Evolutionary conservation across 2,113 vertebrate species (phyloP).

Genomic region (Nannospalax galili): DNA sequence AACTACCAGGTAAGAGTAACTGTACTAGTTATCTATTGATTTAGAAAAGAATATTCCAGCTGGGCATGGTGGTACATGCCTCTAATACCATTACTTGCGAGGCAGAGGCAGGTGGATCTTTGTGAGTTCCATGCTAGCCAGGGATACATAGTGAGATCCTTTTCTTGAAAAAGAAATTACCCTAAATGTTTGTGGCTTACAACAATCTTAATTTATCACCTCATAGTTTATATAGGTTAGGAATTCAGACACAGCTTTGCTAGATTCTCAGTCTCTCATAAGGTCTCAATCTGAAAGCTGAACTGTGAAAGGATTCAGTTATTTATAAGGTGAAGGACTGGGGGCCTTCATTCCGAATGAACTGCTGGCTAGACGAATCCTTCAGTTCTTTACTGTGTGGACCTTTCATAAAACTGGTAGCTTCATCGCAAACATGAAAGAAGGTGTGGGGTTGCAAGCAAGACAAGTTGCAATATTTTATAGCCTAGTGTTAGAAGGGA

Average conservation of each 20-base stretch:
- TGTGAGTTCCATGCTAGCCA: too few relatives aligned
- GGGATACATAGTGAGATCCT: too few relatives aligned
- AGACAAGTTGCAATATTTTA: not conserved
- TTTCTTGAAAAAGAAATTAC: not conserved
- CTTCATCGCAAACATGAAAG: not conserved
- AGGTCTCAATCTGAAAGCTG: not conserved
- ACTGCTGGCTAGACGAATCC: not conserved
- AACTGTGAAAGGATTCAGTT: not conserved
- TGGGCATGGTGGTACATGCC: too few relatives aligned
- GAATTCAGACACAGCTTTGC: slow-evolving; percentile 1
- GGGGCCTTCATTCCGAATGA: not conserved
- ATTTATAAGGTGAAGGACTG: not conserved
- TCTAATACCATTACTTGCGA: too few relatives aligned
- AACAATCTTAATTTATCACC: slow-evolving; percentile 23
- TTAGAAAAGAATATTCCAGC: not conserved
- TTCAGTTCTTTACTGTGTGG: not conserved
- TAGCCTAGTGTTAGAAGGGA: slow-evolving; percentile 14
- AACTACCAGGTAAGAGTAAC: slow-evolving; percentile 19
- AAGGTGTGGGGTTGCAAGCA: not conserved
- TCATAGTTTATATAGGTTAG: not conserved
- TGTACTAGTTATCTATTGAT: not conserved
- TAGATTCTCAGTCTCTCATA: not conserved
- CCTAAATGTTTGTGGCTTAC: slow-evolving; percentile 11
- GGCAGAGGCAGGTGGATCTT: too few relatives aligned
- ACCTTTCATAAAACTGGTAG: not conserved